Evolutionary conservation across 1,140 invertebrate genomes (phyloP).

Genomic region (Drosophila bifasciata): DNA sequence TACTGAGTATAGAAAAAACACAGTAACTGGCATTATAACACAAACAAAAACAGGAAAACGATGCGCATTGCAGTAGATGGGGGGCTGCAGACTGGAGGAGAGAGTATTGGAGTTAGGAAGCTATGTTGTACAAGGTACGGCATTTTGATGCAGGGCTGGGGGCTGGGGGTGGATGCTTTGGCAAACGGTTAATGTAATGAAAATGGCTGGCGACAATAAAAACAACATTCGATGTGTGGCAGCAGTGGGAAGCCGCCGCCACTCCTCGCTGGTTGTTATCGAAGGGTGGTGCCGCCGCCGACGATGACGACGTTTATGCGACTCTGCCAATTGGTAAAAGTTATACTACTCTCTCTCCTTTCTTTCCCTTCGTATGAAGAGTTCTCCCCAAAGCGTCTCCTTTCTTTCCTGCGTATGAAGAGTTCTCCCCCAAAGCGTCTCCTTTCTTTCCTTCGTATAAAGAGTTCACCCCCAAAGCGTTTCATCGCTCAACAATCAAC

Average conservation of each 20-base stretch:
- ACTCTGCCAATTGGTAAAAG: slow-evolving; percentile 41
- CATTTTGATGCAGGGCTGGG: neutral
- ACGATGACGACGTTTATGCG: too few species aligned
- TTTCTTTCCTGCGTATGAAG: neutral
- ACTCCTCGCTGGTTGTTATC: neutral
- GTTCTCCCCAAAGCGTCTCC: slow-evolving; percentile 11
- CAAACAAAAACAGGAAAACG: slow-evolving; percentile 48
- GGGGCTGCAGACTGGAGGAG: too few species aligned
- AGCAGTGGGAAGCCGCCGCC: neutral
- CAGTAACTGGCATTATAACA: slow-evolving; percentile 54
- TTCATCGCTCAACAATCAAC: slow-evolving; percentile 43
- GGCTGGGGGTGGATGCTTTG: slow-evolving; percentile 23
- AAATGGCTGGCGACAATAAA: slow-evolving; percentile 73
- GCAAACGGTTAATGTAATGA: slow-evolving; percentile 78
- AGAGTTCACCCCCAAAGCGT: slow-evolving; percentile 21
- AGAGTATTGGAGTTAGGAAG: too few species aligned
- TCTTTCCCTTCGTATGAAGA: neutral
- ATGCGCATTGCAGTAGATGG: slow-evolving; percentile 29
- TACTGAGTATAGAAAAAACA: slow-evolving; percentile 12
- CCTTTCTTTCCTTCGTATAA: neutral
- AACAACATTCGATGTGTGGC: slow-evolving; percentile 58
- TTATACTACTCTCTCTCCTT: slow-evolving; percentile 17
- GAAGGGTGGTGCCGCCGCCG: slow-evolving; percentile 5
- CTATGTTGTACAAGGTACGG: too few species aligned
- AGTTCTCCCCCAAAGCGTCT: slow-evolving; percentile 11